Conservation (phyloP, 2,888 invertebrate species). For the Heteromyza rotundicornis region DNA sequence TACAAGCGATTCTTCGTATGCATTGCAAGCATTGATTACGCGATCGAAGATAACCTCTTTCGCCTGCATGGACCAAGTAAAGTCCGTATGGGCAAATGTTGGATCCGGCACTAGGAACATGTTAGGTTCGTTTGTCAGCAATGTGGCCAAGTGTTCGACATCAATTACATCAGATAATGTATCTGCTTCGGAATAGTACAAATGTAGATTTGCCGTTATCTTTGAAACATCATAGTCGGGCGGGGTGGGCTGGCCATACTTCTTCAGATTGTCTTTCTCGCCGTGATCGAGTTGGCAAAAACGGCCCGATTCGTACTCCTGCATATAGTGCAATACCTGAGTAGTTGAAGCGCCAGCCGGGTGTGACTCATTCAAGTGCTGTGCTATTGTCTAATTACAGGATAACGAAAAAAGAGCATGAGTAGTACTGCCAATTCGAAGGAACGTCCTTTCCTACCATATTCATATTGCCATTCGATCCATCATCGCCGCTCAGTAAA, state of each 20-base stretch:
- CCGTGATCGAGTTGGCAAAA: slow-evolving; percentile 48
- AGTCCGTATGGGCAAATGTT: slow-evolving; percentile 44
- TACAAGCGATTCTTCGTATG: neutral
- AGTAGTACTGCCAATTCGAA: too few species aligned
- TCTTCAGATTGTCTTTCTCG: slow-evolving; percentile 33
- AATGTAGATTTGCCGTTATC: slow-evolving; percentile 39
- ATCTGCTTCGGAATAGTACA: slow-evolving; percentile 51
- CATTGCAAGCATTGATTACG: neutral
- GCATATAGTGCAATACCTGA: slow-evolving; percentile 50
- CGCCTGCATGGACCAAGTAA: slow-evolving; percentile 33
- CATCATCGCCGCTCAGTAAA: slow-evolving; percentile 3
- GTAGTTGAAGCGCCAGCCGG: slow-evolving; percentile 50
- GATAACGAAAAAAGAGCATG: too few species aligned
- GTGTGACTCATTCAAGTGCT: slow-evolving; percentile 49
- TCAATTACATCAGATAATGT: slow-evolving; percentile 45
- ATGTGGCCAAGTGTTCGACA: slow-evolving; percentile 36
- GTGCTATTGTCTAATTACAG: slow-evolving; percentile 51
- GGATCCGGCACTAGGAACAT: slow-evolving; percentile 41
- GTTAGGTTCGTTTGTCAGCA: slow-evolving; percentile 37
- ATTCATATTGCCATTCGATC: slow-evolving; percentile 17
- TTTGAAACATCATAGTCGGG: slow-evolving; percentile 45
- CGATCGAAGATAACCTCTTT: slow-evolving; percentile 37
- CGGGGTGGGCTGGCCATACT: slow-evolving; percentile 39
- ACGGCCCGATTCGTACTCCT: slow-evolving; percentile 44
- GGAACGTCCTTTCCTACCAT: slow-evolving; percentile 18